These are phyloP conservation scores for Phenganax marumi DNA, from an alignment of 92 coral and sea anemone genomes.

Conservation along the genomic window DNA sequence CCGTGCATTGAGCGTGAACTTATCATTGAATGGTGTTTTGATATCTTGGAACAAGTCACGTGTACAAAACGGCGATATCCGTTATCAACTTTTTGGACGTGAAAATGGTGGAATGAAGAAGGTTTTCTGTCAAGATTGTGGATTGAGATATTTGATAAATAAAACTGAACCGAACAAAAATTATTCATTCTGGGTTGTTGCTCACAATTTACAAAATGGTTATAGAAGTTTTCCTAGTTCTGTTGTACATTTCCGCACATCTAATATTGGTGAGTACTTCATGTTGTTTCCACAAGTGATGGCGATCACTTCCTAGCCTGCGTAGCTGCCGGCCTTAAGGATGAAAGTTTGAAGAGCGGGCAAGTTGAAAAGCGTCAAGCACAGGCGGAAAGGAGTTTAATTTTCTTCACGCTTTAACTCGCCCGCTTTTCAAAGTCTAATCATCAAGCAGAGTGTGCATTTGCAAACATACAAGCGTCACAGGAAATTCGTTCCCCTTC, in stretches of 20 bases:
- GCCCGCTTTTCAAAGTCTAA: too few relatives aligned
- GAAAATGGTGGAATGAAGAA: slow-evolving; percentile 11
- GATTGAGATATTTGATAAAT: slow-evolving; percentile 6
- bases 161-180: slow-evolving; percentile 32
- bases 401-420: too few relatives aligned
- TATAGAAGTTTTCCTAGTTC: slow-evolving; percentile 22
- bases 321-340: too few relatives aligned
- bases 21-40: slow-evolving; percentile 11
- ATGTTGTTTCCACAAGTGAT: not conserved
- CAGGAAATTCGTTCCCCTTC: too few relatives aligned
- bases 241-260: slow-evolving; percentile 7
- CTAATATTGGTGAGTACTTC: slow-evolving; percentile 12
- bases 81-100: slow-evolving; percentile 5
- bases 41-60: slow-evolving; percentile 17
- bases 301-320: too few relatives aligned
- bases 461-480: too few relatives aligned
- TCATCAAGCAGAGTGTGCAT: too few relatives aligned
- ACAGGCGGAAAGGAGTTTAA: too few relatives aligned
- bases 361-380: too few relatives aligned
- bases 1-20: not conserved
- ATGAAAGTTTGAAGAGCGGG: too few relatives aligned
- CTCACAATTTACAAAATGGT: slow-evolving; percentile 39
- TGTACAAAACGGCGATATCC: not conserved
- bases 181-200: slow-evolving; percentile 56
- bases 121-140: slow-evolving; percentile 1